phyloP scores from a whole-genome alignment of 2,797 vertebrate genomes.

The Crenichthys baileyi region DNA sequence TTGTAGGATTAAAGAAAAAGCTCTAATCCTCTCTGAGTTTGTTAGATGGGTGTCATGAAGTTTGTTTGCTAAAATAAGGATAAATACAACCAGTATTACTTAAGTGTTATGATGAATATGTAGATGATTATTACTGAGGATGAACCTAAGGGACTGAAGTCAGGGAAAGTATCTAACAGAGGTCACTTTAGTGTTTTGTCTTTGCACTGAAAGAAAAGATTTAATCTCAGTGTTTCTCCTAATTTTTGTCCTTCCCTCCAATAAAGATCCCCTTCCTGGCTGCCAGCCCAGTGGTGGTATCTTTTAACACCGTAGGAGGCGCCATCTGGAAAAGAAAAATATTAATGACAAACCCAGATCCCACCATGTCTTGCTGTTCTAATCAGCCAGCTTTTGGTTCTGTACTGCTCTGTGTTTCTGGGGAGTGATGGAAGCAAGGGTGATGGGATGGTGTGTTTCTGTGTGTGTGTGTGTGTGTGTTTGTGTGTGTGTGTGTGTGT shows the following conservation, averaged over 20 bases:
- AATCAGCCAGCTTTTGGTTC: constrained; percentile 77
- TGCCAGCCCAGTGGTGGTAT: constrained; percentile 68
- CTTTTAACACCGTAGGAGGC: constrained; percentile 75
- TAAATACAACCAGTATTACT: constrained; percentile 36
- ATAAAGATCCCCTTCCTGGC: constrained; percentile 52
- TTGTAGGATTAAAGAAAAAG: constrained; percentile 57
- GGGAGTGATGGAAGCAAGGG: constrained; percentile 66
- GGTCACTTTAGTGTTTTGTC: constrained; percentile 34
- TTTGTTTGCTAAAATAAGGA: constrained; percentile 30
- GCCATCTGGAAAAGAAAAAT: constrained; percentile 81
- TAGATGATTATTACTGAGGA: constrained; percentile 11
- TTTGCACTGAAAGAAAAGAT: constrained; percentile 29
- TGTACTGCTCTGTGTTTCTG: constrained; percentile 73
- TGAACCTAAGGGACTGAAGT: constrained; percentile 22
- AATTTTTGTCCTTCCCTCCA: constrained; percentile 50
- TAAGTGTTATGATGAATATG: constrained; percentile 19
- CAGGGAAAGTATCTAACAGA: constrained; percentile 14
- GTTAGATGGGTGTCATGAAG: constrained; percentile 12
- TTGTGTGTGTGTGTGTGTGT: constrained; percentile 2
- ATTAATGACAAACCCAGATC: constrained; percentile 82
- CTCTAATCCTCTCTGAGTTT: constrained; percentile 39
- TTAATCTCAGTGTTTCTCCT: constrained; percentile 35
- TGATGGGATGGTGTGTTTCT: constrained; percentile 23
- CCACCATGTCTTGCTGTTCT: constrained; percentile 80
- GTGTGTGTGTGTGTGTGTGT: constrained; percentile 13